Evolutionary conservation across 2,113 vertebrate species (phyloP).

Genomic region (Microcebus tavaratra): DNA sequence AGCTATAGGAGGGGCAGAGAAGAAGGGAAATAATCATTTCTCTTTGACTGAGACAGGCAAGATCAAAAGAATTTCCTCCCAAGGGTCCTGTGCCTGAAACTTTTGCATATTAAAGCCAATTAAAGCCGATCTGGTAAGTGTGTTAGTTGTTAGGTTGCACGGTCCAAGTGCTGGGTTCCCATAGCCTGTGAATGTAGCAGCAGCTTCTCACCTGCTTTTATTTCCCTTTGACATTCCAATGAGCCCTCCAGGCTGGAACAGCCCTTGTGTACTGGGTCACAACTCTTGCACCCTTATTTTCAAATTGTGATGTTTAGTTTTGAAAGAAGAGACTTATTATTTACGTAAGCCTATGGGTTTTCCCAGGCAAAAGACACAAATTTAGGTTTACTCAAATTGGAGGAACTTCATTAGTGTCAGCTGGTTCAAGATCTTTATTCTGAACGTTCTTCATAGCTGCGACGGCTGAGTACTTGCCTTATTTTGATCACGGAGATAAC

Average conservation of each 20-base stretch:
- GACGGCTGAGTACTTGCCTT: not conserved
- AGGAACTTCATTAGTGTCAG: not conserved
- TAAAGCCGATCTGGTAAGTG: not conserved
- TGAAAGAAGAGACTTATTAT: not conserved
- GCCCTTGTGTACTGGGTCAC: not conserved
- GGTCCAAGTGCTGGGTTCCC: not conserved
- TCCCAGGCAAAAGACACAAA: not conserved
- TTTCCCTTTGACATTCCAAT: not conserved
- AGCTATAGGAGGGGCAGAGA: not conserved
- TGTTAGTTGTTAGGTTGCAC: not conserved
- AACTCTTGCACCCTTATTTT: not conserved
- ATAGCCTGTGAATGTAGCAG: accelerated
- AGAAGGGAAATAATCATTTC: not conserved
- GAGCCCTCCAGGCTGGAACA: not conserved
- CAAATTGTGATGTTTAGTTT: slow-evolving; percentile 18
- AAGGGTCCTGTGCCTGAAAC: not conserved
- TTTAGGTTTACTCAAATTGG: not conserved
- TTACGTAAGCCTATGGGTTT: not conserved
- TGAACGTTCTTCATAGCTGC: not conserved
- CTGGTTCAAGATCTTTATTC: not conserved
- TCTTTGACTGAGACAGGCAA: not conserved
- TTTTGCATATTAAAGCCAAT: not conserved
- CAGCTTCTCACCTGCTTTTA: not conserved
- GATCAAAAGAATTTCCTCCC: not conserved
- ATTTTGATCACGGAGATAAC: not conserved